Evolutionary conservation across 2,797 vertebrate genomes (phyloP).

Genomic region (Darevskia mixta): DNA sequence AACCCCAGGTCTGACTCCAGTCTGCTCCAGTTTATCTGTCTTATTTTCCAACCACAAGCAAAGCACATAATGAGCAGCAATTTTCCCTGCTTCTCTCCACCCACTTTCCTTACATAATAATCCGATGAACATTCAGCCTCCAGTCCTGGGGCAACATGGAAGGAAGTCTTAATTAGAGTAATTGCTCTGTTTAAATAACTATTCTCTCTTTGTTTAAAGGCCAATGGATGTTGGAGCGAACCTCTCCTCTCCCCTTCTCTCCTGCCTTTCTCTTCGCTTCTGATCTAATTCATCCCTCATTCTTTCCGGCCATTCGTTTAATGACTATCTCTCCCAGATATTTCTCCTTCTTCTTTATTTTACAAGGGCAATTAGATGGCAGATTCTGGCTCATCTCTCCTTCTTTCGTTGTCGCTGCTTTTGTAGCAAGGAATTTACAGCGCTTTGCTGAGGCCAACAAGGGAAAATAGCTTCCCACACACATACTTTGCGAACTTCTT

Average conservation of each 20-base stretch:
- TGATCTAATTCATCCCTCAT: too few species aligned
- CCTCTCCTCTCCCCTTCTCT: conserved; percentile 22
- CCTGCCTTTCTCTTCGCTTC: conserved; percentile 16
- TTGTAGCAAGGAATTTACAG: too few species aligned
- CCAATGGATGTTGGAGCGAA: conserved; percentile 70
- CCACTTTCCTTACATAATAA: conserved; percentile 69
- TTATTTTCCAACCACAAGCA: not conserved
- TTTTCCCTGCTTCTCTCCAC: conserved; percentile 44
- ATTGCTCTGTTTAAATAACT: conserved; percentile 77
- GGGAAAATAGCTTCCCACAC: too few species aligned
- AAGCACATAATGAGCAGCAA: conserved; percentile 17
- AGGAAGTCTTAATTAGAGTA: conserved; percentile 74
- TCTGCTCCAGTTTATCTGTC: not conserved
- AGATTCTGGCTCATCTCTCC: too few species aligned
- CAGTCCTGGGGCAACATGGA: conserved; percentile 42
- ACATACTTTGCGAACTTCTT: too few species aligned
- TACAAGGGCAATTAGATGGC: too few species aligned
- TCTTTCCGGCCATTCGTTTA: too few species aligned
- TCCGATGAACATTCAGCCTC: conserved; percentile 62
- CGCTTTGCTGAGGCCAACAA: too few species aligned
- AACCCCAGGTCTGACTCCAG: not conserved
- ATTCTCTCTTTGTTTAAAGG: conserved; percentile 64
- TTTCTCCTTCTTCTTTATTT: too few species aligned
- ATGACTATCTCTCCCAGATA: too few species aligned
- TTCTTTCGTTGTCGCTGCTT: too few species aligned